Conservation (phyloP, 2,113 vertebrate species). For the Cinclus mexicanus region DNA sequence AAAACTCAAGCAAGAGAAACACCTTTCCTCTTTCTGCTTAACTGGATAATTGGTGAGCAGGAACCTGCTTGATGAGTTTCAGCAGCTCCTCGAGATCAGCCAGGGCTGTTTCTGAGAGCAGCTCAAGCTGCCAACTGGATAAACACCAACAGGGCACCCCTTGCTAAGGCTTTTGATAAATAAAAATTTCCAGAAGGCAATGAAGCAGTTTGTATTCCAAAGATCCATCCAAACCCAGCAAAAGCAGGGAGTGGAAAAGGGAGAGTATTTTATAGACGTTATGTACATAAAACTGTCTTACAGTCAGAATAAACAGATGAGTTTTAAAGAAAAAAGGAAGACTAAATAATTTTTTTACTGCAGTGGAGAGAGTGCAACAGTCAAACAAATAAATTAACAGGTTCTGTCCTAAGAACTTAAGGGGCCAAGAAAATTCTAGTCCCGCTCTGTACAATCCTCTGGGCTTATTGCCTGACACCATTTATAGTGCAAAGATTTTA, state of each 20-base stretch:
- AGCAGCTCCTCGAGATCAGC: constrained; percentile 37
- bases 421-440: neutral
- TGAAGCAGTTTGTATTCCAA: neutral
- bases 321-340: neutral
- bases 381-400: neutral
- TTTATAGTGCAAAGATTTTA: neutral
- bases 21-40: constrained; percentile 56
- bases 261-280: neutral
- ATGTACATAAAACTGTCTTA: neutral
- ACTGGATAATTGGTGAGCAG: constrained; percentile 49
- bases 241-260: neutral
- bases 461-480: neutral
- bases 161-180: neutral
- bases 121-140: neutral
- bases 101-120: neutral
- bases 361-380: neutral
- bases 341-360: neutral
- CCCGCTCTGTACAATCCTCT: neutral
- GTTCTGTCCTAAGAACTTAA: neutral
- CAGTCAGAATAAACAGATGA: neutral
- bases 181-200: neutral
- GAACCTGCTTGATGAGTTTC: constrained; percentile 64
- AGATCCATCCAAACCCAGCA: neutral
- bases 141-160: neutral
- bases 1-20: constrained; percentile 23